phyloP scores from a whole-genome alignment of 2,113 vertebrate genomes.

The Procavia capensis region DNA sequence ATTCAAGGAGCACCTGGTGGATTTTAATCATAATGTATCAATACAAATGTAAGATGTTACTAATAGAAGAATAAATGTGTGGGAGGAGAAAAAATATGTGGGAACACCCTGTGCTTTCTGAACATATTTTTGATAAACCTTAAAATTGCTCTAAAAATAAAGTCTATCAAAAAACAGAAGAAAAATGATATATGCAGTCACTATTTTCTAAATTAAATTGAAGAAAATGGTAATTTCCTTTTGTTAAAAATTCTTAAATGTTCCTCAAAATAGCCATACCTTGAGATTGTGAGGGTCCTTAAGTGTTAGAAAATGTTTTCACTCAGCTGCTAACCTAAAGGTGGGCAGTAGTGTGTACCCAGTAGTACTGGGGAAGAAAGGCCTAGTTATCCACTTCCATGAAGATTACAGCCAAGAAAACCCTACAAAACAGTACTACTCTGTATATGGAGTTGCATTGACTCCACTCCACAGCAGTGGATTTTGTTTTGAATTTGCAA shows the following conservation, averaged over 20 bases:
- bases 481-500: background rate
- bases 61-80: background rate
- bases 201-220: conserved; percentile 36
- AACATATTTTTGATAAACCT: background rate
- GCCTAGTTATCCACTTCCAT: no score
- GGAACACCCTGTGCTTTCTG: background rate
- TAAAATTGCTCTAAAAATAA: background rate
- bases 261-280: background rate
- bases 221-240: conserved; percentile 42
- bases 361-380: no score
- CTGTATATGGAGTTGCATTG: no score
- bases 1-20: no score
- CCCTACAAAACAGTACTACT: no score
- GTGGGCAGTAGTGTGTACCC: no score
- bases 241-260: conserved; percentile 22
- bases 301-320: background rate
- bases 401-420: no score
- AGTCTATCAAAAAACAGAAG: background rate
- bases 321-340: background rate
- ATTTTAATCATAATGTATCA: background rate
- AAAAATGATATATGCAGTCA: background rate
- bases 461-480: no score
- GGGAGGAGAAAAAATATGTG: background rate
- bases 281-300: background rate
- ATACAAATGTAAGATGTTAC: background rate